Evolutionary conservation across 2,113 vertebrate genomes (phyloP).

Genomic region (Pygoscelis antarcticus): DNA sequence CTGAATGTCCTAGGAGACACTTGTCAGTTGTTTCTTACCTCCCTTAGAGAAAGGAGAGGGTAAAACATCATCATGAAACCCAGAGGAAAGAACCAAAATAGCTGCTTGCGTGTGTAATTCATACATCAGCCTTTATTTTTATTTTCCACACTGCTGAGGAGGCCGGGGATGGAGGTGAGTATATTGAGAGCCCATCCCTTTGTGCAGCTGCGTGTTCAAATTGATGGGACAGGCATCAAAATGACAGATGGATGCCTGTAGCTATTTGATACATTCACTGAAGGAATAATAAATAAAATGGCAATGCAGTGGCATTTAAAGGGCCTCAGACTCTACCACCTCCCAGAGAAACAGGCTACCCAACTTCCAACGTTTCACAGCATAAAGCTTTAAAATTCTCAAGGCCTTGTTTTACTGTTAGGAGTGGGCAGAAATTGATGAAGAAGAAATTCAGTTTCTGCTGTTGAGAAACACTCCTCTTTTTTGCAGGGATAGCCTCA

Average conservation of each 20-base stretch:
- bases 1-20: background rate
- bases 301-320: constrained; percentile 27
- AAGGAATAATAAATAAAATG: constrained; percentile 54
- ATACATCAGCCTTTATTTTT: constrained; percentile 2
- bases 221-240: constrained; percentile 9
- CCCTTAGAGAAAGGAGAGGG: background rate
- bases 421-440: background rate
- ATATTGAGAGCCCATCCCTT: background rate
- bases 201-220: background rate
- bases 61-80: background rate
- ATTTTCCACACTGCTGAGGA: background rate
- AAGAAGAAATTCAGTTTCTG: background rate
- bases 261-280: constrained; percentile 31
- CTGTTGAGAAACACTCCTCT: background rate
- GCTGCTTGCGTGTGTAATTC: background rate
- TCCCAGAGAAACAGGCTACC: background rate
- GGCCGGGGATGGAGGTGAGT: background rate
- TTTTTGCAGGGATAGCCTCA: background rate
- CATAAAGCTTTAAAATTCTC: background rate
- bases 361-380: background rate
- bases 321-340: background rate
- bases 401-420: background rate
- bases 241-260: constrained; percentile 36
- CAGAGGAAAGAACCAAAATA: constrained; percentile 1
- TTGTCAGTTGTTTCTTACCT: background rate